Percentiles rank a stretch among this genome's conserved stretches.
phyloP scores from a whole-genome alignment of 2,888 invertebrate species.

The Orthosia gracilis region DNA sequence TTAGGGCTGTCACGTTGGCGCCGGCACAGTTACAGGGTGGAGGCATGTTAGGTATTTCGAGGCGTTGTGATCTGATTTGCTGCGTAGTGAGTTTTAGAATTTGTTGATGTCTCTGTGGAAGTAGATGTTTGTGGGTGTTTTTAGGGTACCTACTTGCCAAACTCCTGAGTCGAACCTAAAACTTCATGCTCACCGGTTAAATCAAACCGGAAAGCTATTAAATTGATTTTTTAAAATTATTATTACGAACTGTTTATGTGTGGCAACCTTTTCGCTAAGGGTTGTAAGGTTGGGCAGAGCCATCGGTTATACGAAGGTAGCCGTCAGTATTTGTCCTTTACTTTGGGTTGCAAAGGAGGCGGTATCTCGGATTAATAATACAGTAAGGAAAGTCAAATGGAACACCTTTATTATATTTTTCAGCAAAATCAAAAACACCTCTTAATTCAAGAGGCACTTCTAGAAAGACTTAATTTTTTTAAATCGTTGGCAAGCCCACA shows the following conservation, averaged over 20 bases:
- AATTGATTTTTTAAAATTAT: no score
- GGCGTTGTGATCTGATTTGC: conserved; percentile 33
- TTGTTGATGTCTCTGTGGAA: background rate
- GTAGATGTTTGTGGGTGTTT: no score
- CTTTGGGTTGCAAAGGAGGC: conserved; percentile 34
- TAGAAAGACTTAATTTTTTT: no score
- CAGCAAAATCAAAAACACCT: no score
- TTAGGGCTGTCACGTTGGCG: conserved; percentile 52
- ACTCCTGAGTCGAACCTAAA: no score
- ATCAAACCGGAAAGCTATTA: no score
- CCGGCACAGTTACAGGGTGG: conserved; percentile 46
- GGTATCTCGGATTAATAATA: conserved; percentile 28
- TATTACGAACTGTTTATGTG: no score
- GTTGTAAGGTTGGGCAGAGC: conserved; percentile 1
- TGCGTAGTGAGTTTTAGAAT: background rate
- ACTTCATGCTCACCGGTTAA: no score
- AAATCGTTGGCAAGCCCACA: conserved; percentile 17
- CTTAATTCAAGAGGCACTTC: no score
- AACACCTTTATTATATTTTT: no score
- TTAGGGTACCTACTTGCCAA: no score
- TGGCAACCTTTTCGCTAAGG: conserved; percentile 45
- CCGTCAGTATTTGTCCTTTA: conserved; percentile 37
- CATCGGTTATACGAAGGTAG: conserved; percentile 18
- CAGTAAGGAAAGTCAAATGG: conserved; percentile 6
- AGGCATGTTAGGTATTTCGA: conserved; percentile 33